Percentiles rank a stretch among this genome's conserved stretches.
Conservation (phyloP, 2,888 invertebrate genomes). For the Leptogaster cylindrica region DNA sequence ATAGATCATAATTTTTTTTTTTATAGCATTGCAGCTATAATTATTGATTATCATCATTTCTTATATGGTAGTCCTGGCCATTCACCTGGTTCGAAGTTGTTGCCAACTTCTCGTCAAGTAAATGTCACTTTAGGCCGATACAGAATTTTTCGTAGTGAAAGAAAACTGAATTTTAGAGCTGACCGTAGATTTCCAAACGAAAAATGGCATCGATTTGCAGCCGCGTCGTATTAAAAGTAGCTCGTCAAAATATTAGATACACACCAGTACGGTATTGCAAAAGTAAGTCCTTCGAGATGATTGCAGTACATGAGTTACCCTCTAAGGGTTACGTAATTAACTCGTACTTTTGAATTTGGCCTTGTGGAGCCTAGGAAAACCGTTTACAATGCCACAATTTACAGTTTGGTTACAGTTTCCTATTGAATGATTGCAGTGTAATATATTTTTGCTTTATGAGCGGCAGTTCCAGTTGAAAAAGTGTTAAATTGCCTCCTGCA, state of each 20-base stretch:
- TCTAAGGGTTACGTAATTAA: constrained; percentile 57
- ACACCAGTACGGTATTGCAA: constrained; percentile 70
- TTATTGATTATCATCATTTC: too few species aligned
- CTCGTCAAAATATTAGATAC: constrained; percentile 70
- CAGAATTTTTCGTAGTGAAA: constrained; percentile 9
- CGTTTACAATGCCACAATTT: too few species aligned
- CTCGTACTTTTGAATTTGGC: too few species aligned
- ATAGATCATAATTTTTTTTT: not conserved
- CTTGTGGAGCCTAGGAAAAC: too few species aligned
- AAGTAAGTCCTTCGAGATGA: constrained; percentile 65
- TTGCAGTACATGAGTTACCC: constrained; percentile 26
- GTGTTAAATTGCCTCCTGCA: too few species aligned
- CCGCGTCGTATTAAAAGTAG: constrained; percentile 71
- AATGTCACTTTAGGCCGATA: constrained; percentile 36
- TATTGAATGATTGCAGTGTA: too few species aligned
- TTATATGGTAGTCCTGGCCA: not conserved
- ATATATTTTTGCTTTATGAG: too few species aligned
- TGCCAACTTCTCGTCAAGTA: constrained; percentile 6
- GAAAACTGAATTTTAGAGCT: not conserved
- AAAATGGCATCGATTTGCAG: constrained; percentile 81
- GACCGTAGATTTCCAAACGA: constrained; percentile 21
- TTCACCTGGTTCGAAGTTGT: not conserved
- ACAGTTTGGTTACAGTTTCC: too few species aligned
- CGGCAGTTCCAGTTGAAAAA: too few species aligned
- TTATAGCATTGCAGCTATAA: not conserved